Base-by-base conservation (phyloP, 2,888 invertebrate species). In the Hirtodrosophila confusa region DNA sequence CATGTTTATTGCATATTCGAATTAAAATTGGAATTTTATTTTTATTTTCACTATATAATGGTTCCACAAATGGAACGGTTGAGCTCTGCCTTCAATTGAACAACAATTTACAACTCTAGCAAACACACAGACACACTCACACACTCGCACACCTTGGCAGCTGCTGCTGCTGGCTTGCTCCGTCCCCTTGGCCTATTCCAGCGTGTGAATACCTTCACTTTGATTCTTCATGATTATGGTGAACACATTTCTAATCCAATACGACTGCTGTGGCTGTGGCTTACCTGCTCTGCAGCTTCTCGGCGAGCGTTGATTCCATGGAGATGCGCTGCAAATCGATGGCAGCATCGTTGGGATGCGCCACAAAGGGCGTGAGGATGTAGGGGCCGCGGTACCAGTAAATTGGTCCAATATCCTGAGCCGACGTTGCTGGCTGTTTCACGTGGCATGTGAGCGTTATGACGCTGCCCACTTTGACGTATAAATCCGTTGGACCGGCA, bases 401-500 rank as follows among this genome's bases (percentile, higher is more conserved):
- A 75, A 95, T 94, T 78, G 95, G 95, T 71, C 95, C 95, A 89
- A 95, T 92, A 91, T 95, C 95, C 90, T 95, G 95, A 9, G 79
- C 83, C 43, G 90, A 75, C 29, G 89, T 80, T 37, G 89, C 66
- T 72, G 94, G 95, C 90, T 95, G 95, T 82, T 94, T 94, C 89
- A 95, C 94, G 78, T 93, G 93, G 90, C 95, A 96, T 75, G 94
- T 94, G 80, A 96, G 92, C 75, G 94, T 94, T 83, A 96, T 94
- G 63, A 94, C 93, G 90, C 95, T 95, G 72, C 95, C 95, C 69
- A 94, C 94, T 91, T 95, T 95, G 71, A 95, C 95, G 92, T 95
- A 95, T 70, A 95, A 92, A 90, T 95, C 95, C 73, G 93, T 89
- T 73, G 94, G 94, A 69, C 95, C 95, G 88, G 93, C 91, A 90